phyloP scores from a whole-genome alignment of 2,113 vertebrate species.

The Anhinga rufa region DNA sequence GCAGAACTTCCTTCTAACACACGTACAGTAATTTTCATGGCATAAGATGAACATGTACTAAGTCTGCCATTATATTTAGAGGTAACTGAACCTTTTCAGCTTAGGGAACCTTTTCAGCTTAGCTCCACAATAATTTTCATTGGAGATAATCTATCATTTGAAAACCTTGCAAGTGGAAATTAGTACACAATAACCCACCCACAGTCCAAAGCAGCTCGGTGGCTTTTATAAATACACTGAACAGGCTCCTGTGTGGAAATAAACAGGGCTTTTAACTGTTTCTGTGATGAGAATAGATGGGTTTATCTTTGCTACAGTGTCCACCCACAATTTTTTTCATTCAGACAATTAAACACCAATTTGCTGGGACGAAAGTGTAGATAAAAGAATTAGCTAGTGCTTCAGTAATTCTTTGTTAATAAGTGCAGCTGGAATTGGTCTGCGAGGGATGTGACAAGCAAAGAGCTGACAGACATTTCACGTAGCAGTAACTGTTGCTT shows the following conservation, averaged over 20 bases:
- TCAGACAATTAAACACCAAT: constrained; percentile 16
- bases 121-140: background rate
- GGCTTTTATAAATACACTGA: background rate
- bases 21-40: background rate
- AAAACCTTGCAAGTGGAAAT: background rate
- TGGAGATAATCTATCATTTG: background rate
- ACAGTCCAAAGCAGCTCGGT: background rate
- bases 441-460: background rate
- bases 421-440: background rate
- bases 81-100: background rate
- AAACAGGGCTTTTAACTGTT: background rate
- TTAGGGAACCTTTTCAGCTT: background rate
- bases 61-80: background rate
- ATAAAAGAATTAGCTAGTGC: background rate
- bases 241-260: background rate
- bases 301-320: background rate
- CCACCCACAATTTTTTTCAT: background rate
- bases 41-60: background rate
- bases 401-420: background rate
- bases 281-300: background rate
- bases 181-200: background rate
- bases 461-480: background rate
- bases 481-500: background rate
- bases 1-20: background rate
- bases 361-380: background rate